A percentile compares a stretch with the other conserved stretches of the same genome.
Evolutionary conservation across 2,113 vertebrate species (phyloP).

Genomic region (Pedionomus torquatus): DNA sequence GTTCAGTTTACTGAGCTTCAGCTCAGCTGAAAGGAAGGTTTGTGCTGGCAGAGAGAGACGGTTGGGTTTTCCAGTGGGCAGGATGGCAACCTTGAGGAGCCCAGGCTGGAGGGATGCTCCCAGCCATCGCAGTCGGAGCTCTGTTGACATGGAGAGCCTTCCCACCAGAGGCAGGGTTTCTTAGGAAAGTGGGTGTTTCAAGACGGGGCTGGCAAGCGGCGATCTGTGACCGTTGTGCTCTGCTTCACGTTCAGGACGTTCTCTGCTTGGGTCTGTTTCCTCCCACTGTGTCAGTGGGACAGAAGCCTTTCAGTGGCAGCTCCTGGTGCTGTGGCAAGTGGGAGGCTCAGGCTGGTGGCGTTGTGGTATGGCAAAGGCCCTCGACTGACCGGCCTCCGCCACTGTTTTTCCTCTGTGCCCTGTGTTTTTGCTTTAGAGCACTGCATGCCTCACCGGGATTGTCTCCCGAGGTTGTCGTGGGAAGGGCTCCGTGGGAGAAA

Average conservation of each 20-base stretch:
- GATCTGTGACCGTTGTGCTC: background rate
- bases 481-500: background rate
- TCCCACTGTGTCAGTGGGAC: background rate
- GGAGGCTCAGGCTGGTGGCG: background rate
- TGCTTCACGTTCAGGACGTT: background rate
- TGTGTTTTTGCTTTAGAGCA: background rate
- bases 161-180: accelerated
- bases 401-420: background rate
- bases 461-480: background rate
- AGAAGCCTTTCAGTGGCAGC: background rate
- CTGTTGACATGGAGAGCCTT: background rate
- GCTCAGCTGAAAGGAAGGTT: background rate
- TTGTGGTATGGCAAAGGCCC: background rate
- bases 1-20: background rate
- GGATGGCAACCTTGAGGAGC: background rate
- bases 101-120: background rate
- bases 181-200: background rate
- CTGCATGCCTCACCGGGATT: background rate
- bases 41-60: background rate
- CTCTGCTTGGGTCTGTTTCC: background rate
- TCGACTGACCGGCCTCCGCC: background rate
- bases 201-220: background rate
- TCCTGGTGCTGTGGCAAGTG: background rate
- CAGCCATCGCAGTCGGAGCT: background rate
- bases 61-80: background rate